Percentiles rank a stretch among this genome's conserved stretches.
Conservation (phyloP, 2,113 vertebrate species). For the Spea bombifrons region DNA sequence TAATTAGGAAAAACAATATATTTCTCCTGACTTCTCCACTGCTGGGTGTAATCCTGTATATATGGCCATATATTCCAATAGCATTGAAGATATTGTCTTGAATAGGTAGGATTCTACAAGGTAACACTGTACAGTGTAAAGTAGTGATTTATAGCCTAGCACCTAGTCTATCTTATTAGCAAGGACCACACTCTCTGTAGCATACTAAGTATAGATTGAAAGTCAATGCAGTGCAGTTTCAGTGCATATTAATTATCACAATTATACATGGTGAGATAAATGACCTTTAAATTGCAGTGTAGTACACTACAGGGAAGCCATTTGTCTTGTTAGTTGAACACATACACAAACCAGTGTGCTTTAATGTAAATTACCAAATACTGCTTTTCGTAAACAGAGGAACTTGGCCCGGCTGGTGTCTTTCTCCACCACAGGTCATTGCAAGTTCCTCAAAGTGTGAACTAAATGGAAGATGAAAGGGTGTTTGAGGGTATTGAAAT, state of each 20-base stretch:
- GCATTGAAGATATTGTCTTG: too few species aligned
- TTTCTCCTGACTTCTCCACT: too few species aligned
- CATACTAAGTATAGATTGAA: neutral
- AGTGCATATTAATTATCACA: constrained; percentile 12
- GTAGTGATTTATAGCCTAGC: too few species aligned
- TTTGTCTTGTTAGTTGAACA: neutral
- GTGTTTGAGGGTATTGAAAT: neutral
- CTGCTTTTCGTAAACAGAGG: neutral
- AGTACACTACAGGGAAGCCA: neutral
- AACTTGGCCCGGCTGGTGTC: neutral
- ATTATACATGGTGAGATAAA: neutral
- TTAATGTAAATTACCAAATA: neutral
- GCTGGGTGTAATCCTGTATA: too few species aligned
- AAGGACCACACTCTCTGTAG: neutral
- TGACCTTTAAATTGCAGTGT: neutral
- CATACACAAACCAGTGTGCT: neutral
- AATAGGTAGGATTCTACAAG: too few species aligned
- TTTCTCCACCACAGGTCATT: neutral
- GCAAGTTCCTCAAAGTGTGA: neutral
- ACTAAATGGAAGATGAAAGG: neutral
- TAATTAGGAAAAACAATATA: too few species aligned
- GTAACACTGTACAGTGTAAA: too few species aligned
- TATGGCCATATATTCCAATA: too few species aligned
- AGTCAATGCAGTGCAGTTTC: constrained; percentile 5
- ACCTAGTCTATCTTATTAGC: neutral